phyloP scores from a whole-genome alignment of 2,888 invertebrate species.

The Ditula angustiorana region DNA sequence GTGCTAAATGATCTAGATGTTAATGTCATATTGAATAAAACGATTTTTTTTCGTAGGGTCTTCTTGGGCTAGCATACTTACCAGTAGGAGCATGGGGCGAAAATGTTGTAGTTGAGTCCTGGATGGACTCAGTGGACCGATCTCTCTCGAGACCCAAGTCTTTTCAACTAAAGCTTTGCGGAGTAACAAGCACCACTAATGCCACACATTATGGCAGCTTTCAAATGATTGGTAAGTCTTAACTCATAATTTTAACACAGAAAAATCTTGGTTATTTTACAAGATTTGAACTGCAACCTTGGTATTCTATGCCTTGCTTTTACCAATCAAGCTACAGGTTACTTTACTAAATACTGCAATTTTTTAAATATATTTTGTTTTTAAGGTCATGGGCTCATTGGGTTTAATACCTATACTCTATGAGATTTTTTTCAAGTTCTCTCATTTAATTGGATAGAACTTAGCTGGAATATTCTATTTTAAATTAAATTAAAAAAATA shows the following conservation, averaged over 20 bases:
- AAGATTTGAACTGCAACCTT: no score
- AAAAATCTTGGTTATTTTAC: no score
- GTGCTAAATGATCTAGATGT: neutral
- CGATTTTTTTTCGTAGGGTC: slow-evolving; percentile 73
- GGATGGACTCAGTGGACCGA: slow-evolving; percentile 73
- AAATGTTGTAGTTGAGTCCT: slow-evolving; percentile 67
- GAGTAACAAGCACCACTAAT: slow-evolving; percentile 66
- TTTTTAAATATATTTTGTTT: no score
- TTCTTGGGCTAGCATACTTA: slow-evolving; percentile 86
- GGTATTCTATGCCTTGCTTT: no score
- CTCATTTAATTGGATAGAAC: no score
- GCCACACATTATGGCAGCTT: slow-evolving; percentile 79
- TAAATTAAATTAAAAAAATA: no score
- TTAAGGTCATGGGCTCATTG: no score
- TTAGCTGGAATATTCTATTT: no score
- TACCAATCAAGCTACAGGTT: no score
- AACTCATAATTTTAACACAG: neutral
- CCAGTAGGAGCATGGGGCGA: slow-evolving; percentile 76
- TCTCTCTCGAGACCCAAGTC: slow-evolving; percentile 67
- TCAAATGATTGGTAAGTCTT: slow-evolving; percentile 72
- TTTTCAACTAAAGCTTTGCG: slow-evolving; percentile 86
- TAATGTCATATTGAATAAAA: neutral
- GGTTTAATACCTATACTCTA: no score
- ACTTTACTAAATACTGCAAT: no score
- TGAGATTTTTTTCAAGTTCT: no score